Percentiles rank a stretch among this genome's conserved stretches.
These are phyloP conservation scores for Anagrus nilaparvatae DNA, from an alignment of 1,140 invertebrate species.

Conservation along the genomic window DNA sequence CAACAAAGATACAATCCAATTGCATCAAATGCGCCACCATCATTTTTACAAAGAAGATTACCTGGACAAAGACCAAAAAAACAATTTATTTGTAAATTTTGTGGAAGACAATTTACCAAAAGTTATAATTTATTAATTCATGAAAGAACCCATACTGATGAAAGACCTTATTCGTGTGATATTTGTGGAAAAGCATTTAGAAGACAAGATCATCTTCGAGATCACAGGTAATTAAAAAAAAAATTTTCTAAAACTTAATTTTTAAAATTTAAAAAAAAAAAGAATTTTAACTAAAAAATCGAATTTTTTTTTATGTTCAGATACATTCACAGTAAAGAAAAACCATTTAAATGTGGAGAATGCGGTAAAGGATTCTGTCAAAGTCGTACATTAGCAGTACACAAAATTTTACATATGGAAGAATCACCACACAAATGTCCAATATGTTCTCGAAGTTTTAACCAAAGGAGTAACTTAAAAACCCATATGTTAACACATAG, in stretches of 20 bases:
- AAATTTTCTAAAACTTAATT: too few species aligned
- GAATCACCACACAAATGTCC: slow-evolving; percentile 86
- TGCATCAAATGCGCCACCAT: too few species aligned
- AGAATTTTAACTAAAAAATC: too few species aligned
- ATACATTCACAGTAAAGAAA: slow-evolving; percentile 95
- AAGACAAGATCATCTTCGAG: slow-evolving; percentile 85
- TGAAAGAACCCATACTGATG: slow-evolving; percentile 91
- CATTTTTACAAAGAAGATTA: slow-evolving; percentile 37
- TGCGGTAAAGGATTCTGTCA: slow-evolving; percentile 97
- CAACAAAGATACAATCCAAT: too few species aligned
- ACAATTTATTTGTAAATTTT: slow-evolving; percentile 94
- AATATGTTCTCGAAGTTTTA: slow-evolving; percentile 77
- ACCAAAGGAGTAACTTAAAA: slow-evolving; percentile 84
- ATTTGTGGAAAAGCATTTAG: slow-evolving; percentile 93
- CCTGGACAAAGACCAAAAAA: slow-evolving; percentile 69
- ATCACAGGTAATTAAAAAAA: slow-evolving; percentile 77
- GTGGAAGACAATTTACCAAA: slow-evolving; percentile 90
- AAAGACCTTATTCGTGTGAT: slow-evolving; percentile 89
- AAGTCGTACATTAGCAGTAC: slow-evolving; percentile 83
- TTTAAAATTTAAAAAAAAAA: too few species aligned
- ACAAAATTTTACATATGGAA: slow-evolving; percentile 83
- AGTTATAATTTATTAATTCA: slow-evolving; percentile 94
- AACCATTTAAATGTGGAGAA: slow-evolving; percentile 90
- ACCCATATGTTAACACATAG: slow-evolving; percentile 86
- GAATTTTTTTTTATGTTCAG: too few species aligned